phyloP scores from a whole-genome alignment of 2,888 invertebrate genomes.

The Epinotia bilunana region DNA sequence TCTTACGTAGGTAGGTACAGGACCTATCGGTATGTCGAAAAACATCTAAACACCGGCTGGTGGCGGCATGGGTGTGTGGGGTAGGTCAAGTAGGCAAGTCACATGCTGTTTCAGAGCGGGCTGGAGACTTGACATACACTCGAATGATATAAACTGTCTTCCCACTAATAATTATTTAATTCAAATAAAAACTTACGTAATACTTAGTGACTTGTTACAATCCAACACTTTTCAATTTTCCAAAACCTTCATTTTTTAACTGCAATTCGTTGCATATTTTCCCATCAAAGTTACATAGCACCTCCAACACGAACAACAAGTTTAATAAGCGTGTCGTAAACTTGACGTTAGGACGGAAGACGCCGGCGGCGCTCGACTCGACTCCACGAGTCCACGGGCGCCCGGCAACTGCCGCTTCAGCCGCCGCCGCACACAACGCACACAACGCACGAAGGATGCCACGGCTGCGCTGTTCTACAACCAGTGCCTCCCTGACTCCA shows the following conservation, averaged over 20 bases:
- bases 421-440: neutral
- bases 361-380: constrained; percentile 35
- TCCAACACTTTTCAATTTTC: constrained; percentile 15
- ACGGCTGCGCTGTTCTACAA: neutral
- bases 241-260: neutral
- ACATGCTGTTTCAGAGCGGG: too few species aligned
- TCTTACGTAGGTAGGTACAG: too few species aligned
- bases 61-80: too few species aligned
- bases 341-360: constrained; percentile 43
- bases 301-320: neutral
- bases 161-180: neutral
- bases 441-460: neutral
- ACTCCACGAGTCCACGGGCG: too few species aligned
- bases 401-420: constrained; percentile 36
- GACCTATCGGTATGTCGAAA: too few species aligned
- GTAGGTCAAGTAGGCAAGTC: too few species aligned
- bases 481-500: neutral
- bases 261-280: constrained; percentile 32
- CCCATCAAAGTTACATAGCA: neutral
- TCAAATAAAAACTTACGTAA: constrained; percentile 17
- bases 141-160: too few species aligned
- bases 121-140: too few species aligned
- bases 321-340: constrained; percentile 4
- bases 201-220: constrained; percentile 18
- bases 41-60: too few species aligned